Percentiles rank a stretch among this genome's conserved stretches.
These are phyloP conservation scores for Hetaerina titia DNA, from an alignment of 2,888 invertebrate species.

Conservation along the genomic window DNA sequence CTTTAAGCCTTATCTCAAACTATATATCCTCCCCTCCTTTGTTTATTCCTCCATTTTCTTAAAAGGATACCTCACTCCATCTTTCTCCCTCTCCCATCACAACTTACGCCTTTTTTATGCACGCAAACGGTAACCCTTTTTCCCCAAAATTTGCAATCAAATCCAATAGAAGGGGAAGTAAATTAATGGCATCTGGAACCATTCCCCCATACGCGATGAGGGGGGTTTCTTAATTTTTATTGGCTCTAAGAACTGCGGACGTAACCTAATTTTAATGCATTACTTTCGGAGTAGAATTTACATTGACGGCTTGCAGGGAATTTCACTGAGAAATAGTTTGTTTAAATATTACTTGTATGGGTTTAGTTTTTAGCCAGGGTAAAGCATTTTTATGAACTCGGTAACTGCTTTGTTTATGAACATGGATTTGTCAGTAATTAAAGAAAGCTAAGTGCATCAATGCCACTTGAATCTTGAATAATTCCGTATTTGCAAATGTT, in stretches of 20 bases:
- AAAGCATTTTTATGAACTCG: no score
- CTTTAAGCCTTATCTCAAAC: slow-evolving; percentile 39
- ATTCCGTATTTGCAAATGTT: not conserved
- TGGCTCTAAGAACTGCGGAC: no score
- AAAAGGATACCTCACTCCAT: not conserved
- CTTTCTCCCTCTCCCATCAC: not conserved
- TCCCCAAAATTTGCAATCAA: not conserved
- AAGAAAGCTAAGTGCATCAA: not conserved
- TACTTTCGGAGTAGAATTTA: no score
- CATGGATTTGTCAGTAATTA: not conserved
- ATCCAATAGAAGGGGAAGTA: not conserved
- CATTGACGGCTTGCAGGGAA: no score
- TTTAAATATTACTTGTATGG: no score
- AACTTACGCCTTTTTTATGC: not conserved
- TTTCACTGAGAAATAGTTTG: no score
- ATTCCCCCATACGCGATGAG: no score
- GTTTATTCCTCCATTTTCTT: not conserved
- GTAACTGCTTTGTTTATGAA: no score
- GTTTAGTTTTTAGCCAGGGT: no score
- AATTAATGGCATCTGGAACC: no score
- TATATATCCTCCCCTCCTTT: slow-evolving; percentile 42
- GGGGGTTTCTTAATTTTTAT: no score
- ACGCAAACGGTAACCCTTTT: not conserved
- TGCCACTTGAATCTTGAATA: not conserved
- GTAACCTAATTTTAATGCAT: no score